Conservation (phyloP, 1,140 invertebrate genomes). For the Micrasema minimum region DNA sequence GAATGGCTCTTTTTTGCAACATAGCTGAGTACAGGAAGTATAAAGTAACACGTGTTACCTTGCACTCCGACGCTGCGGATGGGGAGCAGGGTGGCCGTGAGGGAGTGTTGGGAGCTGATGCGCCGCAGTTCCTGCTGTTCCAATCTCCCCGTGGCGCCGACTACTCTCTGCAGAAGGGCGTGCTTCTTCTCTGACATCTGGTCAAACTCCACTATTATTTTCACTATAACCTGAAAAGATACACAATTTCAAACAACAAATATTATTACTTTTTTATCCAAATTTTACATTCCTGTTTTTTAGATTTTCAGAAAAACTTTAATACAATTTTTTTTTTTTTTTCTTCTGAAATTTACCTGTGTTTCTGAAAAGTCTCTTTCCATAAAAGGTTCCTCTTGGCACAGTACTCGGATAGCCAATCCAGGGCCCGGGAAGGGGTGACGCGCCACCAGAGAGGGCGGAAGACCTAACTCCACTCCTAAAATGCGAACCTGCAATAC, state of each 20-base stretch:
- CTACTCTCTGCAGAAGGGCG: constrained; percentile 88
- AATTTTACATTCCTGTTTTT: neutral
- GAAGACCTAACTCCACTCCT: constrained; percentile 91
- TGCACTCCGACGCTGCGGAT: constrained; percentile 97
- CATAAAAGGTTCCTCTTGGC: constrained; percentile 95
- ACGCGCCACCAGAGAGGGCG: constrained; percentile 86
- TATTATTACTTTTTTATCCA: neutral
- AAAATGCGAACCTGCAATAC: constrained; percentile 69
- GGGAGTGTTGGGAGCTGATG: constrained; percentile 82
- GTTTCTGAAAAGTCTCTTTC: constrained; percentile 96
- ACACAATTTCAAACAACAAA: neutral
- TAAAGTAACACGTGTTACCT: no score
- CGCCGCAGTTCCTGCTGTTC: constrained; percentile 78
- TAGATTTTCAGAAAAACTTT: constrained; percentile 12
- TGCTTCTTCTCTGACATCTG: constrained; percentile 94
- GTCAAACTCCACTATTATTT: constrained; percentile 93
- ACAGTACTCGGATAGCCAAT: constrained; percentile 94
- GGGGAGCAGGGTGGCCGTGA: constrained; percentile 89
- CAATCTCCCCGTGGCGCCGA: constrained; percentile 79
- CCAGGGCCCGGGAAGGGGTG: constrained; percentile 98
- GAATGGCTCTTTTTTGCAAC: no score
- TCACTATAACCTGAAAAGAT: constrained; percentile 79
- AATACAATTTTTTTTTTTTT: no score
- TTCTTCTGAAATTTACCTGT: constrained; percentile 70
- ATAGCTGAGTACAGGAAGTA: no score